phyloP scores from a whole-genome alignment of 2,113 vertebrate species.

The Oreochromis niloticus region DNA sequence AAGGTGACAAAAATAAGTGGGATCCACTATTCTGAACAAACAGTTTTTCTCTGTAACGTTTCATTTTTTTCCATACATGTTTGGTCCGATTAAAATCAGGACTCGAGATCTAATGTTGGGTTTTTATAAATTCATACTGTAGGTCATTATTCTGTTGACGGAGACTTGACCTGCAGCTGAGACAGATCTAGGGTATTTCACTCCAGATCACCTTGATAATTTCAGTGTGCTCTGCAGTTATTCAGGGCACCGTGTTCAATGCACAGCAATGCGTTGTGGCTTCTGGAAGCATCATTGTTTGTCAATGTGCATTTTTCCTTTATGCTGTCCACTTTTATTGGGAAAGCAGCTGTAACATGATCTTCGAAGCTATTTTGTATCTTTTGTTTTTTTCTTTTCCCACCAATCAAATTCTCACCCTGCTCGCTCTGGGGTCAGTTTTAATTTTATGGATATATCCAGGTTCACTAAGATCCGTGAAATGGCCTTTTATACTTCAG shows the following conservation, averaged over 20 bases:
- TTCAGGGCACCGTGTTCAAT: neutral
- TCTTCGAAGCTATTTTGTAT: neutral
- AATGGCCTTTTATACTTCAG: neutral
- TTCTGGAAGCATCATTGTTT: neutral
- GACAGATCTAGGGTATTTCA: neutral
- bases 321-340: neutral
- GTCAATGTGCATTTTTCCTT: neutral
- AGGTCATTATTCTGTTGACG: neutral
- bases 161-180: neutral
- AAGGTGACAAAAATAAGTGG: neutral
- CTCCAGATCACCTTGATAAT: neutral
- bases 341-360: neutral
- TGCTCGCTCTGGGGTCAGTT: neutral
- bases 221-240: neutral
- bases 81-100: neutral
- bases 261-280: neutral
- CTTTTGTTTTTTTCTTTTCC: neutral
- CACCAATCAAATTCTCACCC: neutral
- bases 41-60: neutral
- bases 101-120: rapidly evolving
- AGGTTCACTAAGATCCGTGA: neutral
- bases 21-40: no score
- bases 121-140: neutral
- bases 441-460: neutral
- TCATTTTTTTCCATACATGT: neutral